Conservation (phyloP, 2,113 vertebrate genomes). For the Cheilinus undulatus region DNA sequence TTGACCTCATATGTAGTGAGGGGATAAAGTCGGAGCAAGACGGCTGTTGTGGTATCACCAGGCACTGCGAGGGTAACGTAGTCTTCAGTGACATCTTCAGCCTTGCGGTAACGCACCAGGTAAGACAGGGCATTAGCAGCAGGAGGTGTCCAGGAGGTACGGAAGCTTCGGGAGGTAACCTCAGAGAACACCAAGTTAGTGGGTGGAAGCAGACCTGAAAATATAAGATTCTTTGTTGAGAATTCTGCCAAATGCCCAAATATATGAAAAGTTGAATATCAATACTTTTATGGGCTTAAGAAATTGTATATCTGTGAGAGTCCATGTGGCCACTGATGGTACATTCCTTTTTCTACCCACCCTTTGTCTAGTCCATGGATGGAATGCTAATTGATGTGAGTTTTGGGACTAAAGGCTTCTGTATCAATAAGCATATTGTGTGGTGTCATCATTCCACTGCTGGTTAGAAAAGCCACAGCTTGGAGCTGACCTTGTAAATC, state of each 20-base stretch:
- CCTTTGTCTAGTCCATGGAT: background rate
- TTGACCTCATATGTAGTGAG: constrained; percentile 92
- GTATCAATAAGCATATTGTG: constrained; percentile 1
- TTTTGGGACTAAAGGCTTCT: constrained; percentile 10
- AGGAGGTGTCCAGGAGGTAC: constrained; percentile 88
- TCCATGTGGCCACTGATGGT: background rate
- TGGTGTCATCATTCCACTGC: background rate
- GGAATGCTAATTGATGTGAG: constrained; percentile 14
- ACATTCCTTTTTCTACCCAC: background rate
- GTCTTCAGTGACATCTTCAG: constrained; percentile 83
- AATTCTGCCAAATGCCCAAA: background rate
- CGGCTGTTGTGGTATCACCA: constrained; percentile 81
- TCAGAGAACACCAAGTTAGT: constrained; percentile 90
- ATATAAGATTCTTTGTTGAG: constrained; percentile 4
- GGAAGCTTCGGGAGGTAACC: constrained; percentile 94
- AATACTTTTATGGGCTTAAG: background rate
- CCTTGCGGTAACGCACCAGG: constrained; percentile 91
- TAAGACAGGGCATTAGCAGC: constrained; percentile 86
- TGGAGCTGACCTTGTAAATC: constrained; percentile 7
- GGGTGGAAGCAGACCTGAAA: constrained; percentile 89
- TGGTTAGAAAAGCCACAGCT: constrained; percentile 9
- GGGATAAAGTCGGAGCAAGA: constrained; percentile 89
- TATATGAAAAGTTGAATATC: background rate
- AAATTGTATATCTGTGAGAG: background rate
- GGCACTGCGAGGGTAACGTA: constrained; percentile 89